Base-by-base conservation (phyloP, 2,113 vertebrate species). In the Ciconia stormi region DNA sequence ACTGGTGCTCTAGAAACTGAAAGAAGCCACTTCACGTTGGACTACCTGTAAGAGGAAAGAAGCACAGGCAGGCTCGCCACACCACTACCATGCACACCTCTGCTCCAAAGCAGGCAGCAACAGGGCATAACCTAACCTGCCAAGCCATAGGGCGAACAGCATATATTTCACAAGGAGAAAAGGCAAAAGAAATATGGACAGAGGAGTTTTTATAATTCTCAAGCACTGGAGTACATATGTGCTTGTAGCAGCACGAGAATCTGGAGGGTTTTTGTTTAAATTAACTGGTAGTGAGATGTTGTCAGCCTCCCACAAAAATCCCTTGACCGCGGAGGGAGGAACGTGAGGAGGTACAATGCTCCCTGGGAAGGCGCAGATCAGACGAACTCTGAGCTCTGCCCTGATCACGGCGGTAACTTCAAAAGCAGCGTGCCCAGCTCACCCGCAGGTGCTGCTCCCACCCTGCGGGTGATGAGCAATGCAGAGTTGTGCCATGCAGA, bases 341-440 rank as follows among this genome's bases (percentile, higher is more conserved):
- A 58, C 0, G 1, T 32, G 65, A 86, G 67, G 59, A 61, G 34
- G 11, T 29, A 11, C 6, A 6, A 11, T n/a, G 11, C 38, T 65
- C 2, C 0, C 27, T 46, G 23, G 50, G 58, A 38, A 34, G 27
- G 36, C 0, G 0, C 18, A 17, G 44, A 50, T 65, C 66, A 58
- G 46, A 15, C 1, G 2, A 40, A 9, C 46, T 44, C 52, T 13
- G 66, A 56, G 50, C 27, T 65, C 32, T 50, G 32, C 36, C 22
- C 34, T 1, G 0, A 16, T 47, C 30, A 19, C 1, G 4, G 47
- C 2, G 1, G 5, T 36, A 53, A 42, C 50, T 66, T 47, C 34
- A 19, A 8, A 50, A 76, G 47, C 7, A 32, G 15, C 0, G 0
- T 56, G 53, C 6, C n/a, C 77, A 56, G 10, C 49, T 55, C 21